Evolutionary conservation across 2,797 vertebrate genomes (phyloP).

Genomic region (Pogonophryne albipinna): DNA sequence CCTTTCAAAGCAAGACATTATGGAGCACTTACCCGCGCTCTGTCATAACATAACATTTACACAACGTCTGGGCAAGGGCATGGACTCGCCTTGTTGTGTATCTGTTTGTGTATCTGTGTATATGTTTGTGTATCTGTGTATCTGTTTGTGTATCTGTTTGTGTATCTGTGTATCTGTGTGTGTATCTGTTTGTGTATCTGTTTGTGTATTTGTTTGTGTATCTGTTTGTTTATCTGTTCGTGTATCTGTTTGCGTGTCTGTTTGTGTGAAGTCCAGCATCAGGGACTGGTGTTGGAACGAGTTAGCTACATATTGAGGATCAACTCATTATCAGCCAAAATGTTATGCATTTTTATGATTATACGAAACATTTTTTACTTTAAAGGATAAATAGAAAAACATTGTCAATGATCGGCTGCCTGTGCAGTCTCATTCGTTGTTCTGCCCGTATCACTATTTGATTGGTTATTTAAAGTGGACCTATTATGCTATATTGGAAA

Average conservation of each 20-base stretch:
- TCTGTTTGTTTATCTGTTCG: slow-evolving; percentile 17
- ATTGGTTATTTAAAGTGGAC: no score
- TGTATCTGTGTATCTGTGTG: slow-evolving; percentile 19
- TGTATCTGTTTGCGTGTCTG: slow-evolving; percentile 11
- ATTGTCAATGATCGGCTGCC: no score
- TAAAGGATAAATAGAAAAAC: no score
- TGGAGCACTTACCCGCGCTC: slow-evolving; percentile 62
- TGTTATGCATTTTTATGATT: no score
- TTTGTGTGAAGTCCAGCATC: slow-evolving; percentile 6
- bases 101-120: slow-evolving; percentile 1
- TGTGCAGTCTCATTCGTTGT: no score
- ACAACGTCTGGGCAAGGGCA: slow-evolving; percentile 43
- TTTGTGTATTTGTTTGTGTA: slow-evolving; percentile 38
- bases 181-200: slow-evolving; percentile 38
- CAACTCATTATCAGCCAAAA: no score
- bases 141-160: slow-evolving; percentile 37
- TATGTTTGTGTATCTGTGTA: background rate
- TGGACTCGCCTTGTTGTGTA: slow-evolving; percentile 32
- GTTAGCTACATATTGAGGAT: no score
- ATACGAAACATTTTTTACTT: no score
- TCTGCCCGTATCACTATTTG: no score
- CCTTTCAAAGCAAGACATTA: slow-evolving; percentile 75
- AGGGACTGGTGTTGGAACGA: background rate
- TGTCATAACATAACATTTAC: slow-evolving; percentile 61
- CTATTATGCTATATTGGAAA: no score